Conservation (phyloP, 2,113 vertebrate genomes). For the Orthochromis malagaraziensis region DNA sequence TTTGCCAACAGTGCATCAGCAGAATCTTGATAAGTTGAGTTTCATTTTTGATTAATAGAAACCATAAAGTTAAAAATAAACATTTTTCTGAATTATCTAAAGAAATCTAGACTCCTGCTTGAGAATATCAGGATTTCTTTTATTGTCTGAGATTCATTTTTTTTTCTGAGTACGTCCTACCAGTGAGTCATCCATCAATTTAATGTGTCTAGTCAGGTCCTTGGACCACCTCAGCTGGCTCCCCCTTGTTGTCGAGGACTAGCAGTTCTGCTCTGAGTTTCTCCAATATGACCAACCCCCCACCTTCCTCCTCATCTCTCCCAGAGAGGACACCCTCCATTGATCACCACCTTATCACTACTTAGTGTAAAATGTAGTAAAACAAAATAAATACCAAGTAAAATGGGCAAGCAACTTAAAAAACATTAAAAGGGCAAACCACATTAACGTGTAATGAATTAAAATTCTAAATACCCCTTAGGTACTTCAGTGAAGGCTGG, state of each 20-base stretch:
- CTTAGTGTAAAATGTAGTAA: background rate
- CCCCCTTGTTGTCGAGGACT: background rate
- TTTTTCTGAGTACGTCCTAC: background rate
- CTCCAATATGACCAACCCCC: background rate
- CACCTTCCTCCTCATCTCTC: background rate
- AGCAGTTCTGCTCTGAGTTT: background rate
- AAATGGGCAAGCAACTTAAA: background rate
- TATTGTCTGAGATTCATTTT: background rate
- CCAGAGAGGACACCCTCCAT: background rate
- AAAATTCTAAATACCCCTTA: background rate
- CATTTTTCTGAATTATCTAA: background rate
- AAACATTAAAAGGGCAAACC: background rate
- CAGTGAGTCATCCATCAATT: background rate
- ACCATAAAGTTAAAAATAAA: background rate
- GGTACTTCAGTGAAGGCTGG: background rate
- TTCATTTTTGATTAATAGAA: background rate
- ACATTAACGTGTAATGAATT: background rate
- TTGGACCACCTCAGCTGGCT: background rate
- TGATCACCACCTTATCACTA: background rate
- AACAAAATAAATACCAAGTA: background rate
- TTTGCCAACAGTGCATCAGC: background rate
- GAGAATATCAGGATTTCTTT: background rate
- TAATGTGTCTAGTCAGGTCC: background rate
- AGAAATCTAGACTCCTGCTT: background rate
- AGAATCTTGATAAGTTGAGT: background rate